Evolutionary conservation across 1,140 invertebrate genomes (phyloP).

Genomic region (Bactericera cockerelli): DNA sequence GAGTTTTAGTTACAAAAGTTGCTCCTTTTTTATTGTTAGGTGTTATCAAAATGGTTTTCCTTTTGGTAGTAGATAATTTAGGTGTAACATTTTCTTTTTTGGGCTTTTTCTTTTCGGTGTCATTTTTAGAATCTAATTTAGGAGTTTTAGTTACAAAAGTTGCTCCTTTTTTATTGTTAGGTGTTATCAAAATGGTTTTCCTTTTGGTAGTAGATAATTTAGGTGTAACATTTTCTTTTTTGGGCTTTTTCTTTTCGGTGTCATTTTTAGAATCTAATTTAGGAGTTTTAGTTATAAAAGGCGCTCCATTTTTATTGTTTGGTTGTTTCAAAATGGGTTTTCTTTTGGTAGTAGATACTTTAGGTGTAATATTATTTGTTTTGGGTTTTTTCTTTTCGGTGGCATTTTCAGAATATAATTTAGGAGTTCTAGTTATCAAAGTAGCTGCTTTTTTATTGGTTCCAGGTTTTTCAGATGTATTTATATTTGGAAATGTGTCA

Average conservation of each 20-base stretch:
- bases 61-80: neutral
- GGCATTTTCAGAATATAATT: neutral
- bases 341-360: neutral
- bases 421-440: too few species aligned
- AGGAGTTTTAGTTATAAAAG: too few species aligned
- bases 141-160: too few species aligned
- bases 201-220: neutral
- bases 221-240: neutral
- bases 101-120: neutral
- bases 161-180: neutral
- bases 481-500: too few species aligned
- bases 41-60: neutral
- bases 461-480: too few species aligned
- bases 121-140: too few species aligned
- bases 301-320: neutral
- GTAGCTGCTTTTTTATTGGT: too few species aligned
- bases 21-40: neutral
- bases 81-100: neutral
- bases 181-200: neutral
- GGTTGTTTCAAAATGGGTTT: neutral
- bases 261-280: neutral
- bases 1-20: too few species aligned
- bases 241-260: neutral
- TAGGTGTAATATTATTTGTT: neutral
- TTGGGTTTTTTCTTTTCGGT: neutral